Conservation (phyloP, 2,113 vertebrate genomes). For the Strix aluco region DNA sequence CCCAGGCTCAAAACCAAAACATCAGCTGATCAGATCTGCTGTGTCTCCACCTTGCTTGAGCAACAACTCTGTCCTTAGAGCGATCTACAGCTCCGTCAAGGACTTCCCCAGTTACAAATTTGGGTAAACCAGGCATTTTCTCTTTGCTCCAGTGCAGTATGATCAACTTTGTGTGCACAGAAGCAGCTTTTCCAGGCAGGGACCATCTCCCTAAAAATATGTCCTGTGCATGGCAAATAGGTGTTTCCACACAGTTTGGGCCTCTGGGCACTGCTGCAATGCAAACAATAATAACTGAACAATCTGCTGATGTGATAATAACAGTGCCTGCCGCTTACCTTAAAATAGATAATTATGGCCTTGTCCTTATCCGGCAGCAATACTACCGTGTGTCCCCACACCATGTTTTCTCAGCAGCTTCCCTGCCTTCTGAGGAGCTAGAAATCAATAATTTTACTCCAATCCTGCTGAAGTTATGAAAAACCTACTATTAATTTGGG, state of each 20-base stretch:
- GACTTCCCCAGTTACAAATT: background rate
- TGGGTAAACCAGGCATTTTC: background rate
- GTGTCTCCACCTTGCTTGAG: background rate
- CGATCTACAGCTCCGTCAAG: background rate
- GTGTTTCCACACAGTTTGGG: background rate
- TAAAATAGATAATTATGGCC: background rate
- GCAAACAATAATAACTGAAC: background rate
- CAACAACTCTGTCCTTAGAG: background rate
- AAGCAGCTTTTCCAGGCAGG: background rate
- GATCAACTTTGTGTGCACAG: background rate
- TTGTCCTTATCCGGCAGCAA: background rate
- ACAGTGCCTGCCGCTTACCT: background rate
- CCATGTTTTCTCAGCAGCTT: background rate
- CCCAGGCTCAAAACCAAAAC: background rate
- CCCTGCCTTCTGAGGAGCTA: background rate
- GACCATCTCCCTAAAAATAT: accelerated
- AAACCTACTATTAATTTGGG: background rate
- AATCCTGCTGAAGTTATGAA: background rate
- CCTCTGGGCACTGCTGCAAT: background rate
- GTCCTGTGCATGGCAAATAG: background rate
- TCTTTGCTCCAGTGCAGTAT: background rate
- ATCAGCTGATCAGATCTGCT: background rate
- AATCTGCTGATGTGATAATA: background rate
- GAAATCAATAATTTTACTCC: background rate
- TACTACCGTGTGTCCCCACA: background rate